These are phyloP conservation scores for Carterocephalus palaemon DNA, from an alignment of 2,888 invertebrate species.

Conservation along the genomic window DNA sequence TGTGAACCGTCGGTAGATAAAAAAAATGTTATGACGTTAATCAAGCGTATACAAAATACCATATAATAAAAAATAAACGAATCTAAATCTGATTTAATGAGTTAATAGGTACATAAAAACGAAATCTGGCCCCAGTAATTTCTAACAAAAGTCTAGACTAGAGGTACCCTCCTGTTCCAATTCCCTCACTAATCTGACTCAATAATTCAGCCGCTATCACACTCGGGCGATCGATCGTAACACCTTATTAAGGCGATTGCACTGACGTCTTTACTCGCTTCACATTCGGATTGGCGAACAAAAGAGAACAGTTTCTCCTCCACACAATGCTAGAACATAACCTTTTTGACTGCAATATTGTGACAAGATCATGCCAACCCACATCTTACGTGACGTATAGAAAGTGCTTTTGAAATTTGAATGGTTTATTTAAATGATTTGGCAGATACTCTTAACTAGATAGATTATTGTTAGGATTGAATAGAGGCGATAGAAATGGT, in stretches of 20 bases:
- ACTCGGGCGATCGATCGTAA: constrained; percentile 2
- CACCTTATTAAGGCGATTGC: constrained; percentile 2
- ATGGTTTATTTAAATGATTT: constrained; percentile 4
- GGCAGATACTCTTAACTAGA: neutral
- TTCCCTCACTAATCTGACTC: constrained; percentile 5
- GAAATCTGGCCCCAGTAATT: too few species aligned
- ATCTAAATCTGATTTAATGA: too few species aligned
- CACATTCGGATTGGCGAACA: constrained; percentile 3
- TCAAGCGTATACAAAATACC: too few species aligned
- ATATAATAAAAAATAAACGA: too few species aligned
- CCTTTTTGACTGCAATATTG: constrained; percentile 10
- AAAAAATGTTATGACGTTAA: too few species aligned
- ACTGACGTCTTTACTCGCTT: constrained; percentile 4
- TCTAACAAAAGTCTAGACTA: too few species aligned
- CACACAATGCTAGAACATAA: constrained; percentile 8
- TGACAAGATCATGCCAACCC: constrained; percentile 7
- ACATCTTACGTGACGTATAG: too few species aligned
- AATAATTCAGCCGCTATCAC: constrained; percentile 6
- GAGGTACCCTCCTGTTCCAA: too few species aligned
- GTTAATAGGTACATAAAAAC: too few species aligned
- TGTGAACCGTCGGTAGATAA: too few species aligned
- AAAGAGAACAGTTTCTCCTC: constrained; percentile 4
- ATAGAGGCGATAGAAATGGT: too few species aligned
- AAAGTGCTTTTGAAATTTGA: constrained; percentile 7
- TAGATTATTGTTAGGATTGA: neutral